A percentile compares a stretch with the other conserved stretches of the same genome.
Evolutionary conservation across 2,113 vertebrate genomes (phyloP).

Genomic region (Trogon melanurus): DNA sequence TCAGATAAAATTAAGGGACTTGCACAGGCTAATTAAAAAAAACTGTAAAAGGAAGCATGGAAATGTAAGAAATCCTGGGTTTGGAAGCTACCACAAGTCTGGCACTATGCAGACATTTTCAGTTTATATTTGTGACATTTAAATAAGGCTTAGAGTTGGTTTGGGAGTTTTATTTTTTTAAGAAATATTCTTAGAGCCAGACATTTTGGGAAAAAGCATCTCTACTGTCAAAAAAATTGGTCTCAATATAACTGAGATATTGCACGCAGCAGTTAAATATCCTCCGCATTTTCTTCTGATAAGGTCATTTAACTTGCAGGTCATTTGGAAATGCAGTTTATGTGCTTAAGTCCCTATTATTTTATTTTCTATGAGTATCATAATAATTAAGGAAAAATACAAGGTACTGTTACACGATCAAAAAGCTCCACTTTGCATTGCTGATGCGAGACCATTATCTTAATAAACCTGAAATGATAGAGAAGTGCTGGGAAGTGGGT

Average conservation of each 20-base stretch:
- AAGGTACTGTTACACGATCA: not conserved
- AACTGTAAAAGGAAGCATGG: not conserved
- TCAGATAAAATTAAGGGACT: not conserved
- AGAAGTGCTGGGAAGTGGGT: not conserved
- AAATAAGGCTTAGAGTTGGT: not conserved
- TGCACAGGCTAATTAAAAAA: constrained; percentile 23
- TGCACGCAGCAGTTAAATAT: not conserved
- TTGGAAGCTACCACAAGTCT: not conserved
- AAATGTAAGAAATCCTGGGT: constrained; percentile 9
- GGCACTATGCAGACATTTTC: not conserved
- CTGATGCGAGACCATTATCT: not conserved
- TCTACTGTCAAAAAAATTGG: not conserved
- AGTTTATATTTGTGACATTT: constrained; percentile 26
- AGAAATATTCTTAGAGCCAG: constrained; percentile 11
- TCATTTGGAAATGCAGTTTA: not conserved
- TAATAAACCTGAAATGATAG: not conserved
- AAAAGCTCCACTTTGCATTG: not conserved
- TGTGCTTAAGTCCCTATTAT: not conserved
- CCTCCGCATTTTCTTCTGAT: not conserved
- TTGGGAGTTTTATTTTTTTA: not conserved
- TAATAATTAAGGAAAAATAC: not conserved
- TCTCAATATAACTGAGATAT: not conserved
- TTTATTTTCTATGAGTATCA: not conserved
- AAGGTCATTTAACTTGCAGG: not conserved
- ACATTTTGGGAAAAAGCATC: not conserved